Evolutionary conservation across 2,888 invertebrate genomes (phyloP), one percentile per base, ranked within the genome.

Genomic region (Agrotis exclamationis): DNA sequence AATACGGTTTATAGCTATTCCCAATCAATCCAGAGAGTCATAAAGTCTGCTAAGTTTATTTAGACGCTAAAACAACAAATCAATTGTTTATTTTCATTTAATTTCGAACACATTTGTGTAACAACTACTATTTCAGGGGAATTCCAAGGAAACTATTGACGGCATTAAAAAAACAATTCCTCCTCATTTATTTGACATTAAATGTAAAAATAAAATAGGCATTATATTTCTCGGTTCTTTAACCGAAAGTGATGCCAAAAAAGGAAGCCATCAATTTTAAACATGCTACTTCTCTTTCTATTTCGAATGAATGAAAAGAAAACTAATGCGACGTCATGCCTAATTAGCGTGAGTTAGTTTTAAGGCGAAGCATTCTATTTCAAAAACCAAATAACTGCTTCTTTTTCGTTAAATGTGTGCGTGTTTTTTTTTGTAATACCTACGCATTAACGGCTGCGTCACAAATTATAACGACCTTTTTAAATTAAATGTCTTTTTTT

Each of bases 301-400:
- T 59, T 76, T 45, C 28, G 59, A 78, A 82, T 73, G 88, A 90
- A 93, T 68, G 82, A 82, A 86, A 76, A 82, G 83, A 88, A 91
- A 92, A 94, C 90, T 93, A 92, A 93, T 94, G 92, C 88, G 87
- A 86, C 91, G 93, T 93, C 93, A 92, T 90, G 92, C 87, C 91
- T 93, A 94, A 95, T 94, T 94, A 94, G 89, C 87, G 90, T 93
- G 89, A 90, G 87, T 87, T 87, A 82, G 80, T 70, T 76, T 94
- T 93, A 94, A 94, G 93, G 91, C 50, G 85, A 88, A 86, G 91
- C 18, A 63, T 9, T 76, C 53, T 9, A 13, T 51, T 24, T 51
- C 13, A 24, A 50, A 45, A 48, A n/a, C 3, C 9, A 20, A 48
- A 44, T 24, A 1, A 51, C 3, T 13, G n/a, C 39, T 39, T 39